Conservation (phyloP, 2,888 invertebrate genomes). For the Eudemis profundana region DNA sequence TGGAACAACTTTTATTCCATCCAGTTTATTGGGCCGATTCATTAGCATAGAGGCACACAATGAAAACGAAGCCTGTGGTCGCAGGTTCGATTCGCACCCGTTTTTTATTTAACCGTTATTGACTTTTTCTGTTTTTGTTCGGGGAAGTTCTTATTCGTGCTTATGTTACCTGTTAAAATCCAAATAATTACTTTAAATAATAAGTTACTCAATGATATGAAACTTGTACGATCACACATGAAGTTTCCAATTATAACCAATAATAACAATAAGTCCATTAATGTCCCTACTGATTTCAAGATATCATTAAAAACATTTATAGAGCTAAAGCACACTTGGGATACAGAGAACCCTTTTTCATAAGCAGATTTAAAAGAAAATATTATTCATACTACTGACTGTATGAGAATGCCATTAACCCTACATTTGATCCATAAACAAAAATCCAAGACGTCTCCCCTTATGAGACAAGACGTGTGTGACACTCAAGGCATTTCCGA, state of each 20-base stretch:
- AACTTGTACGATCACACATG: too few species aligned
- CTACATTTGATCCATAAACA: slow-evolving; percentile 26
- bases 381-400: neutral
- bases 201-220: too few species aligned
- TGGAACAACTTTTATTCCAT: neutral
- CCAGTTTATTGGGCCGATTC: slow-evolving; percentile 1
- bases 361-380: too few species aligned
- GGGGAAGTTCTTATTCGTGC: neutral
- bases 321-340: too few species aligned
- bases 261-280: too few species aligned
- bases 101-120: slow-evolving; percentile 1
- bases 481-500: slow-evolving; percentile 40
- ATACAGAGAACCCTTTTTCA: too few species aligned
- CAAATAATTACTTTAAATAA: too few species aligned
- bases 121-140: neutral
- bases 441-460: slow-evolving; percentile 20
- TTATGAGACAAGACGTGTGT: slow-evolving; percentile 42
- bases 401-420: slow-evolving; percentile 23
- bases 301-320: too few species aligned
- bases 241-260: too few species aligned
- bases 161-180: too few species aligned
- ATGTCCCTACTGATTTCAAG: too few species aligned
- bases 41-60: slow-evolving; percentile 1
- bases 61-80: slow-evolving; percentile 4
- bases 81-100: slow-evolving; percentile 4